A percentile compares a stretch with the other conserved stretches of the same genome.
Conservation (phyloP, 1,140 invertebrate genomes). For the Ctenoplectra terminalis region DNA sequence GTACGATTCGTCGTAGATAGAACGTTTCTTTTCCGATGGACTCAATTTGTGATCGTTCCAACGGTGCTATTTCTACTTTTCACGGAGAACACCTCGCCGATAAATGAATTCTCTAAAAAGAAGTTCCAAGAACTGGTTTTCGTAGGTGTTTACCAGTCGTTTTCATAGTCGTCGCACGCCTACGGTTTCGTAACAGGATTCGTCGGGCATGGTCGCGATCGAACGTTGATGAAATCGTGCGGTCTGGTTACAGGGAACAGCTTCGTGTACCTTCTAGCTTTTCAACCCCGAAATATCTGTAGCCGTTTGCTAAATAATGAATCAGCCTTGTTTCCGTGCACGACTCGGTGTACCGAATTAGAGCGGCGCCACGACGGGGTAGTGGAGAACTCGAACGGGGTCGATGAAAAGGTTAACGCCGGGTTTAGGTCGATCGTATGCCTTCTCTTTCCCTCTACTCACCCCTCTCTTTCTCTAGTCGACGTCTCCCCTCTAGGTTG, state of each 20-base stretch:
- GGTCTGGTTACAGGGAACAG: conserved; percentile 14
- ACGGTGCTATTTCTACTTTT: no score
- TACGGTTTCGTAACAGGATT: background rate
- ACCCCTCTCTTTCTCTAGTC: background rate
- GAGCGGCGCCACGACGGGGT: conserved; percentile 53
- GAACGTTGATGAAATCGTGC: background rate
- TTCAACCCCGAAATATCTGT: conserved; percentile 40
- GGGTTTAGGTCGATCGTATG: conserved; percentile 61
- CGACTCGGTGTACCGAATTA: conserved; percentile 62
- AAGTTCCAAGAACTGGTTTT: no score
- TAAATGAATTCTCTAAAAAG: no score
- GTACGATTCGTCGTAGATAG: no score
- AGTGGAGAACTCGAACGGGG: conserved; percentile 51
- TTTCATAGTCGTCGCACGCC: no score
- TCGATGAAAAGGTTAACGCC: conserved; percentile 68
- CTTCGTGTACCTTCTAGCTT: background rate
- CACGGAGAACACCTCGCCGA: no score
- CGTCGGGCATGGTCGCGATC: background rate
- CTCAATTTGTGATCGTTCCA: no score
- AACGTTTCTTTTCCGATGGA: no score
- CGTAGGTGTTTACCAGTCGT: no score
- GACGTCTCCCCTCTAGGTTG: conserved; percentile 40
- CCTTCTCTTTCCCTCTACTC: conserved; percentile 40
- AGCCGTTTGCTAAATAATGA: conserved; percentile 59
- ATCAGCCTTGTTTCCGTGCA: conserved; percentile 65